These are phyloP conservation scores for Chiloscyllium plagiosum DNA, from an alignment of 2,113 vertebrate genomes.

Conservation along the genomic window DNA sequence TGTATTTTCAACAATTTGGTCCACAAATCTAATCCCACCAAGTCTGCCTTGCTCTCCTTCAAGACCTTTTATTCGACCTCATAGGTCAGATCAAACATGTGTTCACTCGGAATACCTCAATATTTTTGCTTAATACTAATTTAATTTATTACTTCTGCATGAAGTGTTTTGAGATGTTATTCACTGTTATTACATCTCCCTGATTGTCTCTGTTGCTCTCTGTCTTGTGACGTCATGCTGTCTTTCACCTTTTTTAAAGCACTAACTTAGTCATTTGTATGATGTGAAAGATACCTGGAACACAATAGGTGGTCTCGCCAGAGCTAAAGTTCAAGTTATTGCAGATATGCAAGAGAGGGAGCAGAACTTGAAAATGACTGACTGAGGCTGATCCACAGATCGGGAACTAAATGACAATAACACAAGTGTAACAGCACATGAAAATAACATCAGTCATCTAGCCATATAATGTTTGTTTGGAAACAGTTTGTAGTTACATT, in stretches of 20 bases:
- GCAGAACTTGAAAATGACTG: neutral
- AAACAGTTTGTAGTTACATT: neutral
- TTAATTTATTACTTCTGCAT: neutral
- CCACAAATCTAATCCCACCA: neutral
- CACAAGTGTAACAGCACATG: neutral
- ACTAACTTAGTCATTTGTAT: no score
- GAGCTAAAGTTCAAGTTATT: neutral
- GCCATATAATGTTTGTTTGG: neutral
- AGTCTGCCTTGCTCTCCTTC: neutral
- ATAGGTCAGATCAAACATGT: neutral
- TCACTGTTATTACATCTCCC: neutral
- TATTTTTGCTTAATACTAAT: neutral
- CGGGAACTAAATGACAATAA: no score
- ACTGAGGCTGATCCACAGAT: neutral
- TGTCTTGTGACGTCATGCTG: neutral
- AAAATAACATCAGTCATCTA: neutral
- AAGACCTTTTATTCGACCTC: neutral
- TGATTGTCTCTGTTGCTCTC: neutral
- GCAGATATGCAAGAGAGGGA: neutral
- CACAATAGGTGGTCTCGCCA: neutral
- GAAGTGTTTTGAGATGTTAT: neutral
- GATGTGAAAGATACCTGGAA: neutral
- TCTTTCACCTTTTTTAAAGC: neutral
- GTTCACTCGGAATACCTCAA: neutral
- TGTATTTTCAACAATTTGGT: no score